Evolutionary conservation across 2,888 invertebrate genomes (phyloP), one percentile per base, ranked within the genome.

Genomic region (Tinea pellionella): DNA sequence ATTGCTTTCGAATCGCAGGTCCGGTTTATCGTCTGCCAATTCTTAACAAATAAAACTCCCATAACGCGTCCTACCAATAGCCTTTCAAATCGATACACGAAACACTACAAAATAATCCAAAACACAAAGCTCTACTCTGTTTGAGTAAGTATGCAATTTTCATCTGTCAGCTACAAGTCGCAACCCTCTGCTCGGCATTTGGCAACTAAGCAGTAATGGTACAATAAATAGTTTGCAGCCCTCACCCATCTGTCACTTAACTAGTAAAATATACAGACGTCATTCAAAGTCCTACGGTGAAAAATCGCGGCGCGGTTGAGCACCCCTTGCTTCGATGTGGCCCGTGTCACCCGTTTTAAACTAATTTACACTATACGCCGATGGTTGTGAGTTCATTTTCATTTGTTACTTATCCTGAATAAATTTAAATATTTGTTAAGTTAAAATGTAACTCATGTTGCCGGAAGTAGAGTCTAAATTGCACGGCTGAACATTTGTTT

Each of bases 391-490:
- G 82, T 75, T 63, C 63, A 73, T 69, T 74, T 73, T 76, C 64
- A 67, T 70, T 69, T 72, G 73, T 64, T 55, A 56, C 57, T 60
- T 60, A 61, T 66, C 11, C 67, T 71, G 84, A 80, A 83, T 85
- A 84, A 84, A 84, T 86, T 86, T 82, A 85, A 87, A 84, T 84
- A 80, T 86, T 85, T 85, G 87, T 85, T 80, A 85, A 86, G 77
- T 86, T 85, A 84, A 87, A 87, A 87, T 87, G 87, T 86, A 80
- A 86, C 87, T 77, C 86, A 83, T 87, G 87, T 85, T 74, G 74
- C 78, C 83, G 86, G 86, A 87, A 78, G 86, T 86, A 86, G 84
- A 85, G 86, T 84, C 81, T 76, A 85, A 86, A 86, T 86, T 87
- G 87, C 83, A 78, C 77, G 77, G 73, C 69, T 78, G 77, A 73